These are phyloP conservation scores for Euglossa dilemma DNA, from an alignment of 1,140 invertebrate genomes.

Conservation along the genomic window DNA sequence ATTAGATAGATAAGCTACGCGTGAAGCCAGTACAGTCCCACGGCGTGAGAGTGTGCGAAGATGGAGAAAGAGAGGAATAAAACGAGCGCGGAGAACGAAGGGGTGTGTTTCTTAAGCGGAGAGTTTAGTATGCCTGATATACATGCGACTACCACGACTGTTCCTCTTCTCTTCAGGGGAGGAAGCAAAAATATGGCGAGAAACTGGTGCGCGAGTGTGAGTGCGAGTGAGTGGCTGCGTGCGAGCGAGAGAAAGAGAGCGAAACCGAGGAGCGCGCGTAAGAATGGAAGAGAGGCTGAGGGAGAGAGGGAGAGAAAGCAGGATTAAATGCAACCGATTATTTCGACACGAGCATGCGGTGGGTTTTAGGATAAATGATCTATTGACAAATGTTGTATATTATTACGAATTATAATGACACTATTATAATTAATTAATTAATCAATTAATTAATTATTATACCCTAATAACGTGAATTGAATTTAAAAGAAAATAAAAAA, in stretches of 20 bases:
- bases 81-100: not conserved
- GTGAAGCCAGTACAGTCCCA: slow-evolving; percentile 77
- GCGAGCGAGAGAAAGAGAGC: slow-evolving; percentile 10
- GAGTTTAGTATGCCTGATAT: slow-evolving; percentile 22
- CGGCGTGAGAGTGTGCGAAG: slow-evolving; percentile 70
- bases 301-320: slow-evolving; percentile 35
- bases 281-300: slow-evolving; percentile 13
- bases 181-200: not conserved
- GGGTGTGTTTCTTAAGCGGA: slow-evolving; percentile 35
- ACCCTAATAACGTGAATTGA: slow-evolving; percentile 82
- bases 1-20: slow-evolving; percentile 75
- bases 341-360: slow-evolving; percentile 74
- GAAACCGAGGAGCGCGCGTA: not conserved
- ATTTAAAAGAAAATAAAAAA: slow-evolving; percentile 71
- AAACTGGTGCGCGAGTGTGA: slow-evolving; percentile 16
- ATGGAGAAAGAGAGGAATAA: not conserved
- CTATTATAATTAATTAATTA: slow-evolving; percentile 81
- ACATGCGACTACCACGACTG: slow-evolving; percentile 3
- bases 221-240: slow-evolving; percentile 8
- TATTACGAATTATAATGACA: slow-evolving; percentile 83
- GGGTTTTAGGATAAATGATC: slow-evolving; percentile 82
- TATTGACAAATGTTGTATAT: slow-evolving; percentile 83
- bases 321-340: slow-evolving; percentile 63
- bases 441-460: slow-evolving; percentile 81
- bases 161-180: not conserved